Percentiles rank a stretch among this genome's conserved stretches.
Conservation (phyloP, 2,797 vertebrate species). For the Mormyrus proboscirostris region DNA sequence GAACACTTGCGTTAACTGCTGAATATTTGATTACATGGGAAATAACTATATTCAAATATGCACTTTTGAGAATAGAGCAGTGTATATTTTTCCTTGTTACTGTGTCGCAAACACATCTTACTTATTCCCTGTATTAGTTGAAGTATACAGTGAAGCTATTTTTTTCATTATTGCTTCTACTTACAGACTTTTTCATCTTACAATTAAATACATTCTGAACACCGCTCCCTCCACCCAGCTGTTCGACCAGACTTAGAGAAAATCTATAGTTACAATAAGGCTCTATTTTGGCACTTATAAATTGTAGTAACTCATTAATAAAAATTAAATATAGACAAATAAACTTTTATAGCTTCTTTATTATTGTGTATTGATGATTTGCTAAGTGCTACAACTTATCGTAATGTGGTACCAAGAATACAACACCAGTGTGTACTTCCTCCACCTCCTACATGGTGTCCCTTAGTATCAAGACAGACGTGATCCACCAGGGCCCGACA, state of each 20-base stretch:
- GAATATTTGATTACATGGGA: not conserved
- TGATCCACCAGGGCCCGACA: not conserved
- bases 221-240: not conserved
- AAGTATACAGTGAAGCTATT: not conserved
- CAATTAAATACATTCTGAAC: not conserved
- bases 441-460: not conserved
- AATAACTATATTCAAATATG: not conserved
- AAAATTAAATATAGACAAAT: not conserved
- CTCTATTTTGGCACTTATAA: not conserved
- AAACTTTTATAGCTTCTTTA: not conserved
- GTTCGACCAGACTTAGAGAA: not conserved
- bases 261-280: not conserved
- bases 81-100: not conserved
- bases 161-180: not conserved
- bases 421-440: not conserved
- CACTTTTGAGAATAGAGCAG: not conserved
- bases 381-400: not conserved
- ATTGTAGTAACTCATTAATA: not conserved
- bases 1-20: not conserved
- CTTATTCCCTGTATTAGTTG: not conserved
- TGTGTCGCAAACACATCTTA: not conserved
- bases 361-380: not conserved
- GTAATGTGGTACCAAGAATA: not conserved
- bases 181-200: not conserved
- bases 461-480: not conserved